These are phyloP conservation scores for Xestia ashworthii DNA, from an alignment of 2,888 invertebrate genomes.

Conservation along the genomic window DNA sequence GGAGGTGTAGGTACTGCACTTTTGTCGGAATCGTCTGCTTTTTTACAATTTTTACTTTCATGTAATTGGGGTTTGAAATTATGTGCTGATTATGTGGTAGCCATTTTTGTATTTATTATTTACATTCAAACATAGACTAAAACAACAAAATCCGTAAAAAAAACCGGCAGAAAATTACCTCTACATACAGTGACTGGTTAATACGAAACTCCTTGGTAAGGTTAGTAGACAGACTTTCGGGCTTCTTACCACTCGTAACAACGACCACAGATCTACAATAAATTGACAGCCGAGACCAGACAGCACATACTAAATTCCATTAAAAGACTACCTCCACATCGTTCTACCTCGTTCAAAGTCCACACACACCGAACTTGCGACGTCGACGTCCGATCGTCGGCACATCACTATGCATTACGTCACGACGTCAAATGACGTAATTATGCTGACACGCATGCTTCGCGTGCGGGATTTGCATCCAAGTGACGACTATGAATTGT, in stretches of 20 bases:
- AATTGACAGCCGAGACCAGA: neutral
- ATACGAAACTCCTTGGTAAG: no score
- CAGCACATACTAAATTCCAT: neutral
- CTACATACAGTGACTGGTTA: no score
- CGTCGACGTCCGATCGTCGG: conserved; percentile 20
- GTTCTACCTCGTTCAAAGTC: conserved; percentile 25
- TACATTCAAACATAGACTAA: no score
- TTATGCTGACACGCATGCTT: conserved; percentile 53
- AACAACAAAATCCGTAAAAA: no score
- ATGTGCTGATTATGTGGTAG: no score
- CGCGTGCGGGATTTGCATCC: conserved; percentile 37
- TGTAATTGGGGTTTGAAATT: no score
- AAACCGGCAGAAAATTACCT: no score
- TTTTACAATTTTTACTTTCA: no score
- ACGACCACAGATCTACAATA: neutral
- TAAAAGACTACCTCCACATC: neutral
- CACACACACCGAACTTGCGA: neutral
- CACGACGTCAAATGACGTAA: conserved; percentile 49
- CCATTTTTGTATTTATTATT: no score
- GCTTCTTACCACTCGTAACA: neutral
- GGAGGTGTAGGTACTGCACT: no score
- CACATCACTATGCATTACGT: conserved; percentile 55
- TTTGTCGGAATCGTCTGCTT: no score
- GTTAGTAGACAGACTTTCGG: neutral
- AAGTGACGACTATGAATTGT: conserved; percentile 27